A percentile compares a stretch with the other conserved stretches of the same genome.
Evolutionary conservation across 2,113 vertebrate species (phyloP).

Genomic region (Rattus rattus): DNA sequence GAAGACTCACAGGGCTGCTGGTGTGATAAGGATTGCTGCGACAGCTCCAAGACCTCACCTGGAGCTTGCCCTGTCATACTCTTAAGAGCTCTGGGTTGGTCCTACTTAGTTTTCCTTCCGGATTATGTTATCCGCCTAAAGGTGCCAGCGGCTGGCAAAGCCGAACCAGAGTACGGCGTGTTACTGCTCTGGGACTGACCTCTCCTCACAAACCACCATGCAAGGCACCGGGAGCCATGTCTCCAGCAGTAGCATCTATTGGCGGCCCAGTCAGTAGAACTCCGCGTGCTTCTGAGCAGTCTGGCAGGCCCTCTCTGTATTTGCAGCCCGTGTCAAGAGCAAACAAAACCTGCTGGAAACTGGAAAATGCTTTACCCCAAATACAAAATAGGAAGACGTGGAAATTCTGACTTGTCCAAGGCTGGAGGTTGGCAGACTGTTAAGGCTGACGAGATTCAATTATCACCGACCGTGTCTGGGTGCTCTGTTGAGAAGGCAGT

Average conservation of each 20-base stretch:
- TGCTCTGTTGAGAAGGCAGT: slow-evolving; percentile 35
- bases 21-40: background rate
- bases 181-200: background rate
- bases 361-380: slow-evolving; percentile 7
- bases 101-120: background rate
- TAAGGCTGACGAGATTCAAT: slow-evolving; percentile 52
- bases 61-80: background rate
- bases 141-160: background rate
- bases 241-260: background rate
- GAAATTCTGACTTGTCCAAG: background rate
- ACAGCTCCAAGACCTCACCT: background rate
- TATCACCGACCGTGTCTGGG: background rate
- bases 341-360: background rate
- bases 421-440: slow-evolving; percentile 44
- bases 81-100: background rate
- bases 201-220: background rate
- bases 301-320: background rate
- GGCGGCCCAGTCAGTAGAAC: background rate
- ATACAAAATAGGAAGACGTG: slow-evolving; percentile 8
- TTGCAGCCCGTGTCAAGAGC: background rate
- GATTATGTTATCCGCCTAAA: background rate
- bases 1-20: background rate
- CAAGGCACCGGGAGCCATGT: background rate
- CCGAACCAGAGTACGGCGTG: background rate
- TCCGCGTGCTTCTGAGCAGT: rapidly evolving